Conservation (phyloP, 2,797 vertebrate species). For the Lutjanus campechanus region DNA sequence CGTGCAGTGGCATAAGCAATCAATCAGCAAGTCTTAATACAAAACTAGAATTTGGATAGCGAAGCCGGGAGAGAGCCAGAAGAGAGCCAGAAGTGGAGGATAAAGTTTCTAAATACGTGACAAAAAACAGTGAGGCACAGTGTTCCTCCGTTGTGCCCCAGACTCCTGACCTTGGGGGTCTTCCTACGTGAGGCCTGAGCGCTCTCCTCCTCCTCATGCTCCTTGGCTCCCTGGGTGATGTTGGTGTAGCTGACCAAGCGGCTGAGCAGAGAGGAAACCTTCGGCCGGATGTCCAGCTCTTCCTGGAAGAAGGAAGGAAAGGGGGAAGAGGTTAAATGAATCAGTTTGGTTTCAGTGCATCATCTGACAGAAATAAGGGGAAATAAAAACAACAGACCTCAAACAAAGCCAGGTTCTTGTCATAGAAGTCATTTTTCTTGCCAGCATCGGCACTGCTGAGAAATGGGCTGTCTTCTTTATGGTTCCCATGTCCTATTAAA, state of each 20-base stretch:
- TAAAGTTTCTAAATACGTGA: constrained; percentile 50
- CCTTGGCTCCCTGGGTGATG: constrained; percentile 96
- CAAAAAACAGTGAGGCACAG: constrained; percentile 30
- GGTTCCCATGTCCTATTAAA: constrained; percentile 90
- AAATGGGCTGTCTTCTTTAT: constrained; percentile 96
- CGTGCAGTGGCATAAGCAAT: constrained; percentile 55
- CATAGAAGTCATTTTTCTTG: constrained; percentile 94
- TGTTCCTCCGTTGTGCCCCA: constrained; percentile 9
- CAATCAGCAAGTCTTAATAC: constrained; percentile 76
- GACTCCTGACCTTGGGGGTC: constrained; percentile 90
- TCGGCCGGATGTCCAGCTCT: constrained; percentile 97
- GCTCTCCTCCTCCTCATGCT: constrained; percentile 96
- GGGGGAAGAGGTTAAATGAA: neutral
- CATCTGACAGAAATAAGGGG: neutral
- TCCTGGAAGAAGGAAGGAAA: constrained; percentile 84
- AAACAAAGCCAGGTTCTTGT: constrained; percentile 96
- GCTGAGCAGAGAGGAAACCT: constrained; percentile 97
- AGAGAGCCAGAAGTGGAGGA: constrained; percentile 16
- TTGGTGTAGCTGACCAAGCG: constrained; percentile 98
- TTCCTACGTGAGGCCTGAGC: constrained; percentile 88
- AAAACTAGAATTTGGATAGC: constrained; percentile 39
- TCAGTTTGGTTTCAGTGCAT: neutral
- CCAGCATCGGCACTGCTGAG: constrained; percentile 87
- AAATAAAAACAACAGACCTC: constrained; percentile 83
- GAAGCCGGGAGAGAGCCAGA: constrained; percentile 9